Evolutionary conservation across 2,888 invertebrate species (phyloP).

Genomic region (Phyllotreta cruciferae): DNA sequence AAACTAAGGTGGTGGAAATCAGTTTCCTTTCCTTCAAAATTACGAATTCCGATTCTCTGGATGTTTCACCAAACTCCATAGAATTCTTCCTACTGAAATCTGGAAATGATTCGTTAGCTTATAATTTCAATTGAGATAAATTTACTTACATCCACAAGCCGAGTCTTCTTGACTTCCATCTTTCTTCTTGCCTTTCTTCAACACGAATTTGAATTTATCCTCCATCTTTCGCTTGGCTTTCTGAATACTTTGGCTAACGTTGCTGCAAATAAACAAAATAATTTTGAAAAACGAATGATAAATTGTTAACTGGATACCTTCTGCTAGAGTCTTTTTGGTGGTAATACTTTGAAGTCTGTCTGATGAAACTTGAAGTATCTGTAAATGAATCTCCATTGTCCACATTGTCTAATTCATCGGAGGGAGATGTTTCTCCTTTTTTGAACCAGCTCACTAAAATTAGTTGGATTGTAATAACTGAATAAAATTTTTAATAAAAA

Average conservation of each 20-base stretch:
- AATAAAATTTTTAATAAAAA: background rate
- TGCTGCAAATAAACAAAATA: slow-evolving; percentile 48
- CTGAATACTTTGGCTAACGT: slow-evolving; percentile 73
- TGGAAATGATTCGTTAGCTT: slow-evolving; percentile 44
- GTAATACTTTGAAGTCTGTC: slow-evolving; percentile 62
- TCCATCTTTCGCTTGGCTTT: slow-evolving; percentile 89
- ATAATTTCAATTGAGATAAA: background rate
- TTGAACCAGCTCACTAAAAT: slow-evolving; percentile 66
- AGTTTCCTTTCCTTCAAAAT: slow-evolving; percentile 86
- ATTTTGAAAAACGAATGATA: background rate
- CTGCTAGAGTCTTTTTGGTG: slow-evolving; percentile 48
- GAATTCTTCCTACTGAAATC: slow-evolving; percentile 83
- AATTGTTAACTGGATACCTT: background rate
- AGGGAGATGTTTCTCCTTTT: slow-evolving; percentile 60
- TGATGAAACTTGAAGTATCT: slow-evolving; percentile 60
- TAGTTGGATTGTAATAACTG: background rate
- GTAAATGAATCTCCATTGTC: slow-evolving; percentile 59
- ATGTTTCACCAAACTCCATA: slow-evolving; percentile 79
- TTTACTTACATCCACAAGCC: slow-evolving; percentile 73
- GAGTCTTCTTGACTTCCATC: slow-evolving; percentile 88
- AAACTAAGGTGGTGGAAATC: slow-evolving; percentile 78
- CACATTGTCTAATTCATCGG: slow-evolving; percentile 64
- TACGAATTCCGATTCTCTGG: slow-evolving; percentile 86
- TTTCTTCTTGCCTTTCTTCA: slow-evolving; percentile 87
- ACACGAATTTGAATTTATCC: slow-evolving; percentile 83